phyloP scores from a whole-genome alignment of 2,797 vertebrate genomes.

The Catharus ustulatus region DNA sequence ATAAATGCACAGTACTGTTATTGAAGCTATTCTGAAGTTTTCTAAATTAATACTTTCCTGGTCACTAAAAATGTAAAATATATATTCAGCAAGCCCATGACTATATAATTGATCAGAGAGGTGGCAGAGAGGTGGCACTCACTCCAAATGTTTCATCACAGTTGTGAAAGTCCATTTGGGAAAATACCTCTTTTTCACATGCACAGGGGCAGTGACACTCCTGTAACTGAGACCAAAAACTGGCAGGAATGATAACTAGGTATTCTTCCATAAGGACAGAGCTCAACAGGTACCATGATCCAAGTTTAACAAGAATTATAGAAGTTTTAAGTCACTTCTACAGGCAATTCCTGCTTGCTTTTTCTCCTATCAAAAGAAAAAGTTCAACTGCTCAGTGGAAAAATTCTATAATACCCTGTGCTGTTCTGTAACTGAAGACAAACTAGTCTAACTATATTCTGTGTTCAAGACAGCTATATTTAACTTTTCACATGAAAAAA shows the following conservation, averaged over 20 bases:
- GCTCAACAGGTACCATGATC: not conserved
- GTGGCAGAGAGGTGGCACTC: not conserved
- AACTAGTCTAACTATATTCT: not conserved
- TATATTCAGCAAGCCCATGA: not conserved
- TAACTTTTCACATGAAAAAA: not conserved
- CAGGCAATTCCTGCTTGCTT: not conserved
- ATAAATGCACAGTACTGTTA: not conserved
- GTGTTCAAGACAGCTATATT: not conserved
- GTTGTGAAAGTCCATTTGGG: not conserved
- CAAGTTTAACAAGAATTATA: not conserved
- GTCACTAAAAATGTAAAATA: not conserved
- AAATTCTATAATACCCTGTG: not conserved
- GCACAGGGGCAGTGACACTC: not conserved
- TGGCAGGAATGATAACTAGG: not conserved
- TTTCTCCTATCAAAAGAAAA: not conserved
- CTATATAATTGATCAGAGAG: not conserved
- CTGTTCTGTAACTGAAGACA: not conserved
- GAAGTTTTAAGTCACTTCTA: not conserved
- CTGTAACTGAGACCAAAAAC: not conserved
- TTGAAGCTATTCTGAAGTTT: not conserved
- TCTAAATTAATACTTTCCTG: conserved; percentile 13
- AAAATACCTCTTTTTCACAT: not conserved
- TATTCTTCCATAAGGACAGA: not conserved
- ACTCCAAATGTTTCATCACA: not conserved
- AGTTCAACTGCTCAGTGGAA: not conserved